Percentiles rank a stretch among this genome's conserved stretches.
phyloP scores from a whole-genome alignment of 2,888 invertebrate species.

The Calliopum simillimum region DNA sequence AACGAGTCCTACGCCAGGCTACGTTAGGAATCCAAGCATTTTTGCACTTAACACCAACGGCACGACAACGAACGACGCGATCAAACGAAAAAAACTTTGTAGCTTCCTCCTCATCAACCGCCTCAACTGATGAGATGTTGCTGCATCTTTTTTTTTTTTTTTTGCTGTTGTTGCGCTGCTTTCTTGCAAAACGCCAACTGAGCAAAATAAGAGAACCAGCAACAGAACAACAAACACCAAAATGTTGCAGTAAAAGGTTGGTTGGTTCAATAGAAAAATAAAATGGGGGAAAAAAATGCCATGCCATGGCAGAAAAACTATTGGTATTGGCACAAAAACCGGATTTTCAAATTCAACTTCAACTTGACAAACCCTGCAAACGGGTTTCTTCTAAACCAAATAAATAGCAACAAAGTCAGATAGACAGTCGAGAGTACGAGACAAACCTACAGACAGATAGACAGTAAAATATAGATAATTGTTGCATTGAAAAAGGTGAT shows the following conservation, averaged over 20 bases:
- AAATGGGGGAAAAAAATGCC: too few species aligned
- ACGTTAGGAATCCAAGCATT: conserved; percentile 15
- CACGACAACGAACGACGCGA: conserved; percentile 17
- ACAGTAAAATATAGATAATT: conserved; percentile 13
- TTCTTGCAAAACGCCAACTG: not conserved
- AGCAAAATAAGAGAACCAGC: not conserved
- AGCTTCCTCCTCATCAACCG: conserved; percentile 4
- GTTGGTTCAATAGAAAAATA: not conserved
- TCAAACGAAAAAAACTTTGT: not conserved
- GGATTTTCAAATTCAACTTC: conserved; percentile 45
- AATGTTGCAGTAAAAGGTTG: not conserved
- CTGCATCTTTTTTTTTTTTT: not conserved
- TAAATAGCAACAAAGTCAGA: not conserved
- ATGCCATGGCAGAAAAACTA: too few species aligned
- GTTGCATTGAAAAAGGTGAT: conserved; percentile 22
- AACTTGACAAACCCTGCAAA: conserved; percentile 49
- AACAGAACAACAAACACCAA: not conserved
- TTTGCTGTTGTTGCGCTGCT: not conserved
- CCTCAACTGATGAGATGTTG: not conserved
- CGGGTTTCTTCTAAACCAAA: conserved; percentile 41
- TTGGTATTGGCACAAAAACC: conserved; percentile 35
- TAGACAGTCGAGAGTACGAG: conserved; percentile 1
- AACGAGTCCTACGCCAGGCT: conserved; percentile 27
- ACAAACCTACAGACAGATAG: not conserved
- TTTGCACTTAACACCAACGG: conserved; percentile 33